Conservation (phyloP, 2,888 invertebrate genomes). For the Andrena marginata region DNA sequence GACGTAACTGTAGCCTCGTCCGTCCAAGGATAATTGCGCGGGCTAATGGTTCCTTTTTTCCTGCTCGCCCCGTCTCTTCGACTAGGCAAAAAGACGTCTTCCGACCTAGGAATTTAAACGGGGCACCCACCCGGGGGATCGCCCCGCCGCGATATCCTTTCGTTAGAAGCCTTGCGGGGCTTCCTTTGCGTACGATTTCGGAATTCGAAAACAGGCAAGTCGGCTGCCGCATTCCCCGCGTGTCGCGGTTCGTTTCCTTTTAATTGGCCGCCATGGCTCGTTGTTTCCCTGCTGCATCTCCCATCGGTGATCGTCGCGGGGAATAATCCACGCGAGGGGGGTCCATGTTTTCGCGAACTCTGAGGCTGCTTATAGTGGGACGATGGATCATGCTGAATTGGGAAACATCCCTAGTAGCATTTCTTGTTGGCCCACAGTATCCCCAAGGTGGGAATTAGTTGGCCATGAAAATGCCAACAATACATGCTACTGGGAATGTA, state of each 20-base stretch:
- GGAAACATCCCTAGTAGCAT: no score
- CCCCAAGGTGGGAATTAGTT: no score
- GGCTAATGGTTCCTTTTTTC: conserved; percentile 78
- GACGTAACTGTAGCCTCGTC: conserved; percentile 78
- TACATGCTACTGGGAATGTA: no score
- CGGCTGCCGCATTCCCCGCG: conserved; percentile 18
- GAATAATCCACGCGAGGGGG: not conserved
- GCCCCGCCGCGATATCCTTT: conserved; percentile 38
- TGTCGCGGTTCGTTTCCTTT: conserved; percentile 34
- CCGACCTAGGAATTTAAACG: conserved; percentile 61
- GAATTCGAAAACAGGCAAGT: conserved; percentile 59
- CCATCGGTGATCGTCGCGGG: conserved; percentile 8
- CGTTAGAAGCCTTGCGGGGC: conserved; percentile 17
- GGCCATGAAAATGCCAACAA: no score
- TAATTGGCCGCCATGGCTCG: conserved; percentile 39
- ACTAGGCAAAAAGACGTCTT: conserved; percentile 57
- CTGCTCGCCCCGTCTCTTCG: conserved; percentile 41
- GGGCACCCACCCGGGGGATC: conserved; percentile 36
- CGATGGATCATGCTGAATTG: not conserved
- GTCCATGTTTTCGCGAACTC: not conserved
- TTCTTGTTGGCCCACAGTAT: no score
- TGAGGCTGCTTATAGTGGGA: not conserved
- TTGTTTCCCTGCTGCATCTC: conserved; percentile 2
- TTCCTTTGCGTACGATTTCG: conserved; percentile 50
- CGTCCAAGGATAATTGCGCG: conserved; percentile 81